Evolutionary conservation across 2,888 invertebrate species (phyloP), one percentile per base, ranked within the genome.

Genomic region (Calephelis perditalis): DNA sequence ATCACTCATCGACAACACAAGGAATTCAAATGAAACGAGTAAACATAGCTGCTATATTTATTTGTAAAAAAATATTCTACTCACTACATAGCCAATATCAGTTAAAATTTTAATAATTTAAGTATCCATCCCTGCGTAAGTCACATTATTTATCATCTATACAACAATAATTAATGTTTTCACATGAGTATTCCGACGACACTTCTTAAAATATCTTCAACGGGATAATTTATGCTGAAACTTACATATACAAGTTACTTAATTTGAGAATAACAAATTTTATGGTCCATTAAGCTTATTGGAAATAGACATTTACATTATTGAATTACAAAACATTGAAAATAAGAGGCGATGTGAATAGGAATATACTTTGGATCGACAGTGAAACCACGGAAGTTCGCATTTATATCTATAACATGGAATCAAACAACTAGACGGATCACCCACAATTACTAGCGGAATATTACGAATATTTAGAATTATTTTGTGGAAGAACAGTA

Each of bases 11-110:
- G 26, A 2, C 1, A 26, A 26, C 26, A 26, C 26, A 26, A 26
- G 26, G 26, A 26, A 1, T 26, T 26, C 26, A 26, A 79, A 78
- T 71, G 68, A 68, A 64, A 64, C 64, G 45, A 62, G 7, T 10
- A 63, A 57, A 58, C 86, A 84, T 91, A 90, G 90, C 91, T 90
- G 91, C 91, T 91, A 91, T 88, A 85, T 86, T 92, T 93, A 92
- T 92, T 92, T 92, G 92, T 93, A 93, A 93, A 93, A 93, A 93
- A 93, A 93, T 93, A 93, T 91, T 92, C 92, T 93, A 92, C 92
- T 88, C 89, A 91, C 92, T 92, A 92, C 91, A 91, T 92, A 93
- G 92, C 92, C 91, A 92, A 92, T 92, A 89, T 89, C 91, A 88
- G 88, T 91, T 91, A 88, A 86, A 87, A 86, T 87, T 90, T 89